Base-by-base conservation (phyloP, 2,888 invertebrate genomes). In the Agrochola litura region DNA sequence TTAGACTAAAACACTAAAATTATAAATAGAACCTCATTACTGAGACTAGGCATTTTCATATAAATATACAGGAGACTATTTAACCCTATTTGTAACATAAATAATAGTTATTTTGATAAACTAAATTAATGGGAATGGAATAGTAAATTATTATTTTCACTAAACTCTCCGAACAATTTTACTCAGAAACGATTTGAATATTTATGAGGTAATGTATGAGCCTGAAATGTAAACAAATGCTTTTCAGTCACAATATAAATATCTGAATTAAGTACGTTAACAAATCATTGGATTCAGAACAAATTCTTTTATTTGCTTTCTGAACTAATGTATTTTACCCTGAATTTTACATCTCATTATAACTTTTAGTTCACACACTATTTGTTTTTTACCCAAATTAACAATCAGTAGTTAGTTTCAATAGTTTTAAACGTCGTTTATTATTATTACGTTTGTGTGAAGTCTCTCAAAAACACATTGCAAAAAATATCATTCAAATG, bases 301-400 rank as follows among this genome's bases (percentile, higher is more conserved):
- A 61, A 81, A 41, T 74, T 30, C 2, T 64, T 56, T 43, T 82
- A 77, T 71, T 71, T 81, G 14, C 25, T 81, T 71, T 77, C 12
- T 1, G n/a, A 82, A 83, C 58, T 46, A 70, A 41, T 63, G 30
- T 60, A 22, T 30, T 6, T 30, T 30, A 19, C 54, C 41, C 41
- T 25, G 16, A 82, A 64, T 81, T 68, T 56, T 43, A 72, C 78
- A 69, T 56, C n/a, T 65, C 68, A 83, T 83, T 83, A 37, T 25
- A 81, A 81, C 72, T 81, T 78, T 68, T 10, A 68, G 16, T 76
- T 37, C 25, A 58, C 30, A 3, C 43, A 22, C 16, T 82, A 49
- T 76, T 82, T 76, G 16, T 41, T 61, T 76, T 70, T 69, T 30
- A 19, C 58, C 58, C 43, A 58, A 16, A 54, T 8, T 56, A 37